A percentile compares a stretch with the other conserved stretches of the same genome.
Evolutionary conservation across 2,797 vertebrate species (phyloP).

Genomic region (Manis pentadactyla): DNA sequence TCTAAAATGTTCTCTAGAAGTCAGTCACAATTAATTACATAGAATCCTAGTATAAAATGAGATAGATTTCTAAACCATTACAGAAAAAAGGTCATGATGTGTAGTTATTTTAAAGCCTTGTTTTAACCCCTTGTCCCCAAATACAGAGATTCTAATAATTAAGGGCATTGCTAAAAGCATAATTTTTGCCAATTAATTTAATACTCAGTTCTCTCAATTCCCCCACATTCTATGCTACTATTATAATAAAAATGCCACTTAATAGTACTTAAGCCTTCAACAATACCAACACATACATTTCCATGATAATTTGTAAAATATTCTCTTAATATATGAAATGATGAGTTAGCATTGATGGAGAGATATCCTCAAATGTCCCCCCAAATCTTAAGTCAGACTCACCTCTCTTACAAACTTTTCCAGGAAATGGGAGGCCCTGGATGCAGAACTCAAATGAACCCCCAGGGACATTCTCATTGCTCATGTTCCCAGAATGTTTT

Average conservation of each 20-base stretch:
- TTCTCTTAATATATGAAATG: not conserved
- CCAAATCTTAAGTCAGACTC: not conserved
- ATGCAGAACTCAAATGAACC: not conserved
- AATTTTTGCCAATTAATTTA: slow-evolving; percentile 60
- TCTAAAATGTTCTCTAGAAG: slow-evolving; percentile 55
- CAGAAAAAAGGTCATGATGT: not conserved
- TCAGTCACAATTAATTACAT: slow-evolving; percentile 56
- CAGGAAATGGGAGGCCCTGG: not conserved
- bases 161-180: slow-evolving; percentile 45
- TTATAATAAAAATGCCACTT: slow-evolving; percentile 40
- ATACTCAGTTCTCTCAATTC: slow-evolving; percentile 32
- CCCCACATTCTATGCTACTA: not conserved
- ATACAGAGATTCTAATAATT: slow-evolving; percentile 64
- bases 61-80: not conserved
- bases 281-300: not conserved
- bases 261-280: slow-evolving; percentile 55
- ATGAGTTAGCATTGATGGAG: not conserved
- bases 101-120: not conserved
- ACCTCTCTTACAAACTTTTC: not conserved
- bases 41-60: slow-evolving; percentile 18
- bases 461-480: too few relatives aligned
- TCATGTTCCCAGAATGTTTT: not conserved
- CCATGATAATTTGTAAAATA: not conserved
- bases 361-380: not conserved
- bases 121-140: slow-evolving; percentile 11